Percentiles rank a stretch among this genome's conserved stretches.
Conservation (phyloP, 2,888 invertebrate species). For the Bembecia ichneumoniformis region DNA sequence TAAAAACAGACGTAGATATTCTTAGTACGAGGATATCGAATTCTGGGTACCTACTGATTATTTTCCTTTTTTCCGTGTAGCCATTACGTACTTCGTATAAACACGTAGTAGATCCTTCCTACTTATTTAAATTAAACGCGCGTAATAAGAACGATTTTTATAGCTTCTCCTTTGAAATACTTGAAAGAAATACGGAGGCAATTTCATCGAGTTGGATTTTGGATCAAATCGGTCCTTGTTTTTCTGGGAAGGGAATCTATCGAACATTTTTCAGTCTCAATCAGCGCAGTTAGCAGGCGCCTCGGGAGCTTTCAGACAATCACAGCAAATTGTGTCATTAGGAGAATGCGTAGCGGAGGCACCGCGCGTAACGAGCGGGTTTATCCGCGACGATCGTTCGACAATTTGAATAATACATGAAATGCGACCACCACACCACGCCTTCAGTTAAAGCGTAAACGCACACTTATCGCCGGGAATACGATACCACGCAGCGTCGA, state of each 20-base stretch:
- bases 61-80: too few species aligned
- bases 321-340: conserved; percentile 52
- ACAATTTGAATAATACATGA: conserved; percentile 60
- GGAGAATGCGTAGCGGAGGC: conserved; percentile 31
- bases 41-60: too few species aligned
- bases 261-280: conserved; percentile 22
- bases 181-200: conserved; percentile 10
- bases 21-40: too few species aligned
- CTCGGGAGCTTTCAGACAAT: conserved; percentile 34
- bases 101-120: not conserved
- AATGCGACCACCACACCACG: conserved; percentile 23
- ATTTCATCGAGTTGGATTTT: conserved; percentile 10
- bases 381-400: conserved; percentile 33
- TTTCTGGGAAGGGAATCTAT: conserved; percentile 12
- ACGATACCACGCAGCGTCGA: too few species aligned
- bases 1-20: too few species aligned
- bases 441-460: conserved; percentile 8
- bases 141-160: not conserved
- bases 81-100: too few species aligned
- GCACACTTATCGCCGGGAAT: not conserved
- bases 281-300: conserved; percentile 27
- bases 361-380: conserved; percentile 31
- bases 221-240: conserved; percentile 12
- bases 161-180: conserved; percentile 5
- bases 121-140: not conserved